phyloP scores from a whole-genome alignment of 2,888 invertebrate genomes.

The Teleiodes luculella region DNA sequence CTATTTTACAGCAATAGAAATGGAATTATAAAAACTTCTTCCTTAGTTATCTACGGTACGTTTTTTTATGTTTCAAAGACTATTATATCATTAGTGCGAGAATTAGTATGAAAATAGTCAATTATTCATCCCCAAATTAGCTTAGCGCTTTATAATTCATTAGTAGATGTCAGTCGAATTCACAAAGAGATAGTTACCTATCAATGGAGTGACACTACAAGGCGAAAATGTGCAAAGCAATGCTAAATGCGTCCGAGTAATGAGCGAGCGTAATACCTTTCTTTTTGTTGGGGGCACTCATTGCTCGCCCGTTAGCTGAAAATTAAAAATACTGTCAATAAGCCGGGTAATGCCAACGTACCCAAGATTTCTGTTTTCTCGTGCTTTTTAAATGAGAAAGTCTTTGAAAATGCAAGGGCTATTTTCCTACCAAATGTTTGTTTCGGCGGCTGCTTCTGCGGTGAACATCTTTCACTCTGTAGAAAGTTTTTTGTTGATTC shows the following conservation, averaged over 20 bases:
- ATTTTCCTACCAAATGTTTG: slow-evolving; percentile 56
- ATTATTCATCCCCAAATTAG: no score
- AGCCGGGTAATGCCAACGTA: slow-evolving; percentile 20
- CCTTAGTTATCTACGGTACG: no score
- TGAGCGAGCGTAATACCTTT: slow-evolving; percentile 43
- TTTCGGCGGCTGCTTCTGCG: slow-evolving; percentile 32
- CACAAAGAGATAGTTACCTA: no score
- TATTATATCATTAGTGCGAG: no score
- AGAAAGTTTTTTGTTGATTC: slow-evolving; percentile 37
- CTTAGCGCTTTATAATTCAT: no score
- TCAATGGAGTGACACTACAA: neutral
- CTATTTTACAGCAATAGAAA: no score
- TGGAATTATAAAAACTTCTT: no score
- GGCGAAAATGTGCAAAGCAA: neutral
- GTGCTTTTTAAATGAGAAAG: slow-evolving; percentile 26
- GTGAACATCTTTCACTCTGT: slow-evolving; percentile 30
- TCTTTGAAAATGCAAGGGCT: slow-evolving; percentile 34
- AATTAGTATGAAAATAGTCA: no score
- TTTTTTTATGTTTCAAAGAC: no score
- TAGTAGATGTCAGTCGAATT: no score
- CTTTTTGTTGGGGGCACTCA: slow-evolving; percentile 48
- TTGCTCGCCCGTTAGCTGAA: slow-evolving; percentile 56
- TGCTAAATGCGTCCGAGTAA: neutral
- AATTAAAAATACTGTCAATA: slow-evolving; percentile 26
- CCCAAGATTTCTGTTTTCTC: slow-evolving; percentile 20